Base-by-base conservation (phyloP, 1,140 invertebrate species). In the Agrypnia vestita region DNA sequence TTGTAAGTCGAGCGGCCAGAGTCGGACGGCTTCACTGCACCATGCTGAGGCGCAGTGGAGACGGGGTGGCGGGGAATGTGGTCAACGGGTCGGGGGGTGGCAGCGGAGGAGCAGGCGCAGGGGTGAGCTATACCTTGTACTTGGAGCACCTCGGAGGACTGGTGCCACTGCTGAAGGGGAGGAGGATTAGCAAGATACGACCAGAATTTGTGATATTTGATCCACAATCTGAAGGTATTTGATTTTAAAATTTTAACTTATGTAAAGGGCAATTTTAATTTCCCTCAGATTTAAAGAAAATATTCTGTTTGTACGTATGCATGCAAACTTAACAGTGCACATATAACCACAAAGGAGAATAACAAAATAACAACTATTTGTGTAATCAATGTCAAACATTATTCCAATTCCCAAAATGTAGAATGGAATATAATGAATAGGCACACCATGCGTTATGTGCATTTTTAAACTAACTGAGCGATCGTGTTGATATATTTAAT, bases 151-250 rank as follows among this genome's bases (percentile, higher is more conserved):
- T 99, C 1, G 98, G 98, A 3, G 98, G 98, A 10, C 90, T 99
- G 10, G 96, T 99, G 67, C 98, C 98, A 0, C 91, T 99, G 49
- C 91, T 99, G 0, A 98, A 99, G 86, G 98, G 98, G 13, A 96
- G 98, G 85, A 90, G 97, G 74, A 98, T 96, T 6, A 98, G 97
- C 85, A 99, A 99, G 90, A 96, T 99, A 64, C 91, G 97, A 62
- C 98, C 98, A 0, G 98, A 99, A 87, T 99, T 99, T 88, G 96
- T 99, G 44, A 99, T 99, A 84, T 99, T 96, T 86, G 96, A 99
- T 90, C 98, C 98, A 0, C 96, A 98, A 87, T 93, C 91, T 11
- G 92, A 93, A 89, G 93, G 94, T 95, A 86, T 85, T 86, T 53
- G 13, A n/a, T n/a, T 67, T 4, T 9, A 56, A 53, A 46, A 3